Evolutionary conservation across 2,888 invertebrate genomes (phyloP).

Genomic region (Melinopterus prodromus): DNA sequence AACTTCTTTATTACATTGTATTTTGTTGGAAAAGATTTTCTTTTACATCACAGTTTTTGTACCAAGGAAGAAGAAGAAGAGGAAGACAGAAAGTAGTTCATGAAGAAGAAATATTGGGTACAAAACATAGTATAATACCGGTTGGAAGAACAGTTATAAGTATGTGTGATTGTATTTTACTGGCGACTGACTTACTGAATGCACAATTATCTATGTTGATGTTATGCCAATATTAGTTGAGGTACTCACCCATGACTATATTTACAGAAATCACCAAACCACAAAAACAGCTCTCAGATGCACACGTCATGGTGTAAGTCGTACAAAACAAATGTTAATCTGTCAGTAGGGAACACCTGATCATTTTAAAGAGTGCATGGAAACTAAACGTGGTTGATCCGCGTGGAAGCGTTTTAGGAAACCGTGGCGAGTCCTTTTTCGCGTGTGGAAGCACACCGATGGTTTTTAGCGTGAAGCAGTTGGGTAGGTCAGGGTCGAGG

Average conservation of each 20-base stretch:
- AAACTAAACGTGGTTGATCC: slow-evolving; percentile 11
- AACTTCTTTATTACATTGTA: neutral
- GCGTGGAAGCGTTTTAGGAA: slow-evolving; percentile 35
- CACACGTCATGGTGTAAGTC: neutral
- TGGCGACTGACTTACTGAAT: neutral
- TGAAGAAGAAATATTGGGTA: neutral
- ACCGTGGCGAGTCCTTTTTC: slow-evolving; percentile 40
- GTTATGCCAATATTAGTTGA: neutral
- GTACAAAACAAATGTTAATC: neutral
- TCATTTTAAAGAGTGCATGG: slow-evolving; percentile 17
- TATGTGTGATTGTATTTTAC: neutral
- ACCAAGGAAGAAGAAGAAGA: neutral
- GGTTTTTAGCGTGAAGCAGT: slow-evolving; percentile 58
- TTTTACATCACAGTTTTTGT: neutral
- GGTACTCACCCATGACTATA: slow-evolving; percentile 4
- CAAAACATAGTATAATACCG: no score
- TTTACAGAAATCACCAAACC: neutral
- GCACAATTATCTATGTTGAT: neutral
- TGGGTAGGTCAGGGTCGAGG: slow-evolving; percentile 60
- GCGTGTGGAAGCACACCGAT: slow-evolving; percentile 54
- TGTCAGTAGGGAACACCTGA: neutral
- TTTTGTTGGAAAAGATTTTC: neutral
- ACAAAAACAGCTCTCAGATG: neutral
- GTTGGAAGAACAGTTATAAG: no score
- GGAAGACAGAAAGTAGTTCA: neutral